phyloP scores from a whole-genome alignment of 2,113 vertebrate genomes.

The Oncorhynchus tshawytscha region DNA sequence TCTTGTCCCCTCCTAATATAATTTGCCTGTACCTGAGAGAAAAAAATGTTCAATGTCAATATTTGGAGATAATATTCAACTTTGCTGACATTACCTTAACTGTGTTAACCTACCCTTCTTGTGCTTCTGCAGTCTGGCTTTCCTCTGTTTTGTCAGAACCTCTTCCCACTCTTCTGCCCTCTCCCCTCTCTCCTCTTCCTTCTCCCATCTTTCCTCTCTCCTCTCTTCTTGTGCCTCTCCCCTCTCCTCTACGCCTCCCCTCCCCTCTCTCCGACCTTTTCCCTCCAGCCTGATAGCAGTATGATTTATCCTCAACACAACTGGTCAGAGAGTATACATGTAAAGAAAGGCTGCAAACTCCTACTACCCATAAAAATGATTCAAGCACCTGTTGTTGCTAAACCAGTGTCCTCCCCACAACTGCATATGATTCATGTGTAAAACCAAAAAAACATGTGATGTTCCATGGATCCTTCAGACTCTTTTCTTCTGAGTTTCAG shows the following conservation, averaged over 20 bases:
- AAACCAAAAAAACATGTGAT: conserved; percentile 86
- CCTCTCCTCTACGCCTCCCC: background rate
- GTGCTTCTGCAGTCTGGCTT: too few species aligned
- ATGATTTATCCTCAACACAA: conserved; percentile 37
- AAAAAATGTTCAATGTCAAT: background rate
- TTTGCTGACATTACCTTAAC: too few species aligned
- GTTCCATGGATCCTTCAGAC: conserved; percentile 78
- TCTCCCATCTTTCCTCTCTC: background rate
- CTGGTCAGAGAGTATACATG: conserved; percentile 50
- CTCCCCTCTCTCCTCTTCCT: background rate
- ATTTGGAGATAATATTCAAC: background rate
- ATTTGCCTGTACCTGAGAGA: too few species aligned
- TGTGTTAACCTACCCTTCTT: too few species aligned
- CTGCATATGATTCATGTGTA: conserved; percentile 83
- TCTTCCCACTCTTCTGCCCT: too few species aligned
- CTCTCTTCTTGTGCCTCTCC: background rate
- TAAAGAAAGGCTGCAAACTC: conserved; percentile 62
- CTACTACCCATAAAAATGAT: conserved; percentile 66
- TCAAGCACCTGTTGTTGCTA: conserved; percentile 55
- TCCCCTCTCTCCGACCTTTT: too few species aligned
- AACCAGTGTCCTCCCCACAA: conserved; percentile 74
- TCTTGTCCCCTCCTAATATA: conserved; percentile 22
- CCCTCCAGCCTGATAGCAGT: conserved; percentile 12
- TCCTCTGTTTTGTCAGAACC: background rate
- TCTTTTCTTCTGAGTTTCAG: conserved; percentile 75